Percentiles rank a stretch among this genome's conserved stretches.
phyloP scores from a whole-genome alignment of 2,797 vertebrate genomes.

The Cygnus olor region DNA sequence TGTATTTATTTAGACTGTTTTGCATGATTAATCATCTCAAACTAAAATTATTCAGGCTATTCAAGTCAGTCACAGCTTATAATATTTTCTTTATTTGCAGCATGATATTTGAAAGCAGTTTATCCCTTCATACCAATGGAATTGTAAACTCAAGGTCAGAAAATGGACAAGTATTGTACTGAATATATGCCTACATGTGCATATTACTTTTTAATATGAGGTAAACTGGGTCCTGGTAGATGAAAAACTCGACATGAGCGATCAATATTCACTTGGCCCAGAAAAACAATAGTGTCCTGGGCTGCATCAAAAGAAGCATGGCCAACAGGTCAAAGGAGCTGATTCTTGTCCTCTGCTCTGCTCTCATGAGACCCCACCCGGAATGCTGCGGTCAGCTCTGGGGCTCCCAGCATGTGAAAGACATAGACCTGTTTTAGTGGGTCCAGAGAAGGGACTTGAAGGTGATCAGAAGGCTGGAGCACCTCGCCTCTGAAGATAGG shows the following conservation, averaged over 20 bases:
- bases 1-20: slow-evolving; percentile 5
- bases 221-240: neutral
- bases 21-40: slow-evolving; percentile 19
- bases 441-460: neutral
- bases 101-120: neutral
- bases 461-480: neutral
- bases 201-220: neutral
- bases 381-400: neutral
- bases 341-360: too few relatives aligned
- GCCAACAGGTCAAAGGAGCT: too few relatives aligned
- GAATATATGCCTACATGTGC: neutral
- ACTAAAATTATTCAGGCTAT: slow-evolving; percentile 10
- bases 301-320: too few relatives aligned
- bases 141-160: neutral
- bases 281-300: too few relatives aligned
- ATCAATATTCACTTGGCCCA: too few relatives aligned
- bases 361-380: too few relatives aligned
- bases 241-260: neutral
- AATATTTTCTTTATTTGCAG: neutral
- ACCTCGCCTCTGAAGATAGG: too few relatives aligned
- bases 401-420: neutral
- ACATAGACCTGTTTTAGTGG: neutral
- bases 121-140: neutral
- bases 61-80: neutral
- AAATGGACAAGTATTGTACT: neutral